Evolutionary conservation across 1,140 invertebrate genomes (phyloP).

Genomic region (Drosophila biarmipes): DNA sequence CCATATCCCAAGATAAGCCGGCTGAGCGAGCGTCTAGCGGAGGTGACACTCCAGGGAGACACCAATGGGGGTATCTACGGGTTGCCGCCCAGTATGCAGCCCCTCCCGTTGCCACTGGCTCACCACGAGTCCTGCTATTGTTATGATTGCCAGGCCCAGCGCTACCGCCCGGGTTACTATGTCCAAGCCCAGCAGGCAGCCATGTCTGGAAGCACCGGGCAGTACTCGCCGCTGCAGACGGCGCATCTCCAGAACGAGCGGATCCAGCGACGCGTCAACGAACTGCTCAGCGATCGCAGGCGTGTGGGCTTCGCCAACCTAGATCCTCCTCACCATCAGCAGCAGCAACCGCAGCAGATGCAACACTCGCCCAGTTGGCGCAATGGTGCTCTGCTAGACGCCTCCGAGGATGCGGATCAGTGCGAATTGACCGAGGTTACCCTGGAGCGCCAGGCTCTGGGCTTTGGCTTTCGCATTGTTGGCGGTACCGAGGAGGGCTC

Average conservation of each 20-base stretch:
- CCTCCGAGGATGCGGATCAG: conserved; percentile 85
- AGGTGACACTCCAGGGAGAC: conserved; percentile 60
- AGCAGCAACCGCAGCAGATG: conserved; percentile 26
- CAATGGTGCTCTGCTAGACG: conserved; percentile 75
- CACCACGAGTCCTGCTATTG: conserved; percentile 83
- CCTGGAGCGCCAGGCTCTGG: conserved; percentile 92
- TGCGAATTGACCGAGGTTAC: conserved; percentile 92
- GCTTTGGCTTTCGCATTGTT: conserved; percentile 98
- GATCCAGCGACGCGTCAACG: conserved; percentile 79
- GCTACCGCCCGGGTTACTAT: conserved; percentile 69
- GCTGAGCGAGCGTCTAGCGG: conserved; percentile 75
- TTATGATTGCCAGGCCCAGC: conserved; percentile 81
- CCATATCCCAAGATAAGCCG: conserved; percentile 82
- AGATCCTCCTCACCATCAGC: conserved; percentile 62
- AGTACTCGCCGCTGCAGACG: conserved; percentile 76
- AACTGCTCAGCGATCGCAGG: conserved; percentile 72
- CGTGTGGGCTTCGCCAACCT: conserved; percentile 79
- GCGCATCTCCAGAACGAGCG: conserved; percentile 81
- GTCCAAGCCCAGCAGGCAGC: conserved; percentile 42
- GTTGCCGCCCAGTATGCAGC: conserved; percentile 73
- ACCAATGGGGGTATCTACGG: conserved; percentile 65
- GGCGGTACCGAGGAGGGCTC: conserved; percentile 99
- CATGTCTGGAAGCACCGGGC: conserved; percentile 17
- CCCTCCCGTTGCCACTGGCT: conserved; percentile 54
- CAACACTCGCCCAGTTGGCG: conserved; percentile 70